phyloP scores from a whole-genome alignment of 2,113 vertebrate species.

The Ochotona princeps region DNA sequence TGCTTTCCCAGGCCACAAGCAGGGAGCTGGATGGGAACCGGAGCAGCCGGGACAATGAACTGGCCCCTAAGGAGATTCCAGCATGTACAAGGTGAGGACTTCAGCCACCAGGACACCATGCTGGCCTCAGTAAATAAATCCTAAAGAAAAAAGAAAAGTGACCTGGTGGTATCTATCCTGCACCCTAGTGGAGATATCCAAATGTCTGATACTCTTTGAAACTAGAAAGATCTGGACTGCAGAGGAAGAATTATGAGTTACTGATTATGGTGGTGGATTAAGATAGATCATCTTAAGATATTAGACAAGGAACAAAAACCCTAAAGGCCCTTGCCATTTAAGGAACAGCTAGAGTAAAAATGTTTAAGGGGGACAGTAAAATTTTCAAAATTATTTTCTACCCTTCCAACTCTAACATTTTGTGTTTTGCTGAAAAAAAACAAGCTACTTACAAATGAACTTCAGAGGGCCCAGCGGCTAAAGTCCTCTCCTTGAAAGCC shows the following conservation, averaged over 20 bases:
- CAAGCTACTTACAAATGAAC: too few species aligned
- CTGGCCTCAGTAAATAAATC: too few species aligned
- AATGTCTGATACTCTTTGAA: slow-evolving; percentile 2
- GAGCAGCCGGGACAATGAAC: too few species aligned
- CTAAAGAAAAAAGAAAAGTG: not conserved
- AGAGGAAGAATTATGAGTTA: not conserved
- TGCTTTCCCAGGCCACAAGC: too few species aligned
- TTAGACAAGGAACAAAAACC: slow-evolving; percentile 1
- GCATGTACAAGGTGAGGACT: too few species aligned
- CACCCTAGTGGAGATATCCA: not conserved
- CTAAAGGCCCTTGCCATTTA: slow-evolving; percentile 10
- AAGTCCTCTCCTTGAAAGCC: too few species aligned
- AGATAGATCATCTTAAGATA: not conserved
- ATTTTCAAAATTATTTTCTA: not conserved
- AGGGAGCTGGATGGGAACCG: too few species aligned
- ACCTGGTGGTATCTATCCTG: not conserved
- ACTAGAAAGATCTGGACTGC: not conserved
- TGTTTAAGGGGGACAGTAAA: not conserved
- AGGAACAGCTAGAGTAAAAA: slow-evolving; percentile 21
- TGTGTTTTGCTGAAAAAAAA: not conserved
- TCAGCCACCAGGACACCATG: too few species aligned
- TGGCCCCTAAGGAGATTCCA: too few species aligned
- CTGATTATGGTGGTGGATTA: not conserved
- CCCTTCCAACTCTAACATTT: not conserved
- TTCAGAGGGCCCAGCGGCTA: too few species aligned